These are phyloP conservation scores for Neoaliturus tenellus DNA, from an alignment of 2,888 invertebrate species.

Conservation along the genomic window DNA sequence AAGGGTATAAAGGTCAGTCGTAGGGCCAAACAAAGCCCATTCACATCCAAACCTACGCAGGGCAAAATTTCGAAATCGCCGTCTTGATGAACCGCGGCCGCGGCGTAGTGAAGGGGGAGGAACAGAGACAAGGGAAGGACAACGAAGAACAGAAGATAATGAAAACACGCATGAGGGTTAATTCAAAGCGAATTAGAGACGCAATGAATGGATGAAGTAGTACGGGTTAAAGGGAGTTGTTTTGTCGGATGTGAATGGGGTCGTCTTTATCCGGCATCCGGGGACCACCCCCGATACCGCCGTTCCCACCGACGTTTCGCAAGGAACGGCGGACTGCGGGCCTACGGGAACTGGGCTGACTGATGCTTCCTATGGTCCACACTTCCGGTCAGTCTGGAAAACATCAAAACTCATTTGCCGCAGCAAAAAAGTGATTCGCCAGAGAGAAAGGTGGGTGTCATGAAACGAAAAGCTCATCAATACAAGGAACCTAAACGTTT, in stretches of 20 bases:
- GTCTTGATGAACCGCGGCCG: neutral
- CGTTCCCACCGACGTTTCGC: slow-evolving; percentile 32
- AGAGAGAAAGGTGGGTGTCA: no score
- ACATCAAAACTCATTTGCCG: no score
- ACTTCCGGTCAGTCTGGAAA: no score
- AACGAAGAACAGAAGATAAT: neutral
- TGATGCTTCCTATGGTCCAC: neutral
- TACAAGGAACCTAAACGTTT: no score
- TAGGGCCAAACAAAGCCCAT: slow-evolving; percentile 3
- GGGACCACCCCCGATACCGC: slow-evolving; percentile 37
- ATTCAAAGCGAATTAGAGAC: slow-evolving; percentile 51
- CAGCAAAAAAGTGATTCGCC: no score
- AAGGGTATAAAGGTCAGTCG: neutral
- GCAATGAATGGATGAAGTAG: slow-evolving; percentile 43
- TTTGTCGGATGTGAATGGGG: slow-evolving; percentile 38
- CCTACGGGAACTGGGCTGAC: neutral
- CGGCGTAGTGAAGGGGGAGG: neutral
- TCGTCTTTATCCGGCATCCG: slow-evolving; percentile 16
- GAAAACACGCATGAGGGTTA: slow-evolving; percentile 46
- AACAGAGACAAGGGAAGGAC: neutral
- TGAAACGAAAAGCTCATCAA: no score
- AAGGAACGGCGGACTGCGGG: slow-evolving; percentile 4
- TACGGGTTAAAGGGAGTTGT: slow-evolving; percentile 35
- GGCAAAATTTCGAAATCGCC: slow-evolving; percentile 1
- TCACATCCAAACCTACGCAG: neutral